phyloP scores from a whole-genome alignment of 1,140 invertebrate genomes.

The Drosophila biarmipes region DNA sequence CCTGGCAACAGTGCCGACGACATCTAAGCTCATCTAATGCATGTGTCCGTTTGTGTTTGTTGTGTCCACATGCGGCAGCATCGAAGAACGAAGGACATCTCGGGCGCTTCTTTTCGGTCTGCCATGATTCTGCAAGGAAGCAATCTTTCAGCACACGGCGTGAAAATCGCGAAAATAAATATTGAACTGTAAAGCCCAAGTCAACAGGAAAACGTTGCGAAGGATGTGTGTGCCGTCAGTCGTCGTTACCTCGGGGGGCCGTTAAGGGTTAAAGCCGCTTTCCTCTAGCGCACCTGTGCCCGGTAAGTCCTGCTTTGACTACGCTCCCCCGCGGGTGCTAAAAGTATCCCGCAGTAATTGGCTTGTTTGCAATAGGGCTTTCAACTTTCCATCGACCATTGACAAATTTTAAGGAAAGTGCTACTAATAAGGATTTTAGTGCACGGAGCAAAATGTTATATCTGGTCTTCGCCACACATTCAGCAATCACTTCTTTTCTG shows the following conservation, averaged over 20 bases:
- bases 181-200: conserved; percentile 84
- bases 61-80: conserved; percentile 64
- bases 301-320: conserved; percentile 38
- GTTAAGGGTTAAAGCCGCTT: conserved; percentile 54
- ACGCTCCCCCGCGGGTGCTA: conserved; percentile 15
- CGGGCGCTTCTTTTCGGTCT: conserved; percentile 21
- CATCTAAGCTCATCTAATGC: conserved; percentile 80
- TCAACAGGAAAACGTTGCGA: conserved; percentile 62
- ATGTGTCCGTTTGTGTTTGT: conserved; percentile 78
- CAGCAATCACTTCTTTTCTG: too few species aligned
- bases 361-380: conserved; percentile 51
- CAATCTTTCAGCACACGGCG: conserved; percentile 68
- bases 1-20: conserved; percentile 35
- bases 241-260: conserved; percentile 22
- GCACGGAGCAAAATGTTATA: not conserved
- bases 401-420: conserved; percentile 9
- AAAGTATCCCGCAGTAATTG: conserved; percentile 62
- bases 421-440: conserved; percentile 10
- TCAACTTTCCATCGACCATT: conserved; percentile 23
- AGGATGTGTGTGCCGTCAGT: conserved; percentile 30
- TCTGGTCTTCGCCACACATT: too few species aligned
- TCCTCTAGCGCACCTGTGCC: conserved; percentile 19
- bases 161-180: conserved; percentile 84
- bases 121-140: conserved; percentile 34
- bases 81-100: conserved; percentile 36